Percentiles rank a stretch among this genome's conserved stretches.
phyloP scores from a whole-genome alignment of 2,888 invertebrate genomes.

The Suillia variegata region DNA sequence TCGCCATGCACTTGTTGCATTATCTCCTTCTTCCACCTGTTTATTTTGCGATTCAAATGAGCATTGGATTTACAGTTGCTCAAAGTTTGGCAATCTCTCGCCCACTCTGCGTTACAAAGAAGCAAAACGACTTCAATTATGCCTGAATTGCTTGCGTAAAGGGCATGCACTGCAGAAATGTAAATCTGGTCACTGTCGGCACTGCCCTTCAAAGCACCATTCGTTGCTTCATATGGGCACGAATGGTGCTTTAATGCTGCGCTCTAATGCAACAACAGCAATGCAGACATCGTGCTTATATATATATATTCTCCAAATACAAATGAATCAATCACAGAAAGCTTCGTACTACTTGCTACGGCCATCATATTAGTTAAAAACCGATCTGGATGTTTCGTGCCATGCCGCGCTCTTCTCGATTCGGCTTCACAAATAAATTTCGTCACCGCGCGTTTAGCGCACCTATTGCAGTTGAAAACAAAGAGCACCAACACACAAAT shows the following conservation, averaged over 20 bases:
- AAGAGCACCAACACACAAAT: neutral
- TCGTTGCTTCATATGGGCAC: neutral
- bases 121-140: constrained; percentile 8
- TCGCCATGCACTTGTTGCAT: constrained; percentile 16
- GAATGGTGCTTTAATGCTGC: too few species aligned
- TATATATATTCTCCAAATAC: neutral
- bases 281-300: neutral
- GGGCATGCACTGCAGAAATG: constrained; percentile 10
- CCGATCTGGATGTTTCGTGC: neutral
- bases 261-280: neutral
- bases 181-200: neutral
- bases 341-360: constrained; percentile 19
- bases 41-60: constrained; percentile 14
- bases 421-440: constrained; percentile 7
- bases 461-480: neutral
- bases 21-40: neutral
- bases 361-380: constrained; percentile 17
- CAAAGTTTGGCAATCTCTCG: constrained; percentile 12
- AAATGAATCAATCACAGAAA: neutral
- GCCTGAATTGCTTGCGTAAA: neutral
- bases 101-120: constrained; percentile 17
- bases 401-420: constrained; percentile 5
- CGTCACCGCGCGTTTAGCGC: neutral
- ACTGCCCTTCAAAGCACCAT: neutral
- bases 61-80: constrained; percentile 16